These are phyloP conservation scores for Scaptomyza polygonia DNA, from an alignment of 2,888 invertebrate species.

Conservation along the genomic window DNA sequence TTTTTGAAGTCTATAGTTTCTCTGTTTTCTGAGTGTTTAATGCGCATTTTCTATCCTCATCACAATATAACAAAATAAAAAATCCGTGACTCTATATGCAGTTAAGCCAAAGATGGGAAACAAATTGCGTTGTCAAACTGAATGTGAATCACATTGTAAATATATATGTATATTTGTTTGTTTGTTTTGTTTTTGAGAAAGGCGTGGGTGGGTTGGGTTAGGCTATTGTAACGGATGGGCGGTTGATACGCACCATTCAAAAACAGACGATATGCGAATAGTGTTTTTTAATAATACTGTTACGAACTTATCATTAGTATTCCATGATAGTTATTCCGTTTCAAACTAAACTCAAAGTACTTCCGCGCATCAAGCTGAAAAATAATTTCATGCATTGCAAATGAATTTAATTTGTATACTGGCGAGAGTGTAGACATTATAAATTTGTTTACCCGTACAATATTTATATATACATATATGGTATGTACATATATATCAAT, in stretches of 20 bases:
- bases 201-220: constrained; percentile 5
- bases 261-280: constrained; percentile 11
- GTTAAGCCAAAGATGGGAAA: constrained; percentile 23
- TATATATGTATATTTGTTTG: background rate
- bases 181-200: constrained; percentile 13
- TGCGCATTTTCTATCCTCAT: background rate
- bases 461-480: constrained; percentile 4
- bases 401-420: constrained; percentile 2
- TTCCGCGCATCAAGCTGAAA: background rate
- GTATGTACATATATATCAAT: background rate
- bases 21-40: background rate
- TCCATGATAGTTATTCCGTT: background rate
- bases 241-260: background rate
- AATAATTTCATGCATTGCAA: background rate
- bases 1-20: too few species aligned
- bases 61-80: constrained; percentile 21
- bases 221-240: too few species aligned
- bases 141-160: constrained; percentile 29
- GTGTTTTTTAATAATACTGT: constrained; percentile 17
- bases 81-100: constrained; percentile 32
- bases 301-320: constrained; percentile 22
- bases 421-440: constrained; percentile 1
- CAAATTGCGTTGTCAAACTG: constrained; percentile 13
- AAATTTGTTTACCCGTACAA: constrained; percentile 16
- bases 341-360: background rate